Evolutionary conservation across 1,140 invertebrate species (phyloP), one percentile per base, ranked within the genome.

Genomic region (Yoshiicerus persimilis): DNA sequence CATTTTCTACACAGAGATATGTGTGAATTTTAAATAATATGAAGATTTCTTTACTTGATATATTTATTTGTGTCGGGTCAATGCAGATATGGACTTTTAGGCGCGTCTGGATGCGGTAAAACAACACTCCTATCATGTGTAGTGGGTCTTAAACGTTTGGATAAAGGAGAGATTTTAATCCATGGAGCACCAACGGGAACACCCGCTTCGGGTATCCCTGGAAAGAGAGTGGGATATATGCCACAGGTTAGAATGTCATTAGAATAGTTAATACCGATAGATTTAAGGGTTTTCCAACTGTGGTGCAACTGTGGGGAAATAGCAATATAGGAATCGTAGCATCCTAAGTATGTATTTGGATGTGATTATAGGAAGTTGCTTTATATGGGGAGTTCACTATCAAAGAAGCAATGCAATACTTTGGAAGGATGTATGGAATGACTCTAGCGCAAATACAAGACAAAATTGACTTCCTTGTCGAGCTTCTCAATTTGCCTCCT

Each of bases 381-480:
- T 93, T 99, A 8, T 98, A 97, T 91, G 95, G 96, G 5, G 97
- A 98, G 92, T 98, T 98, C 92, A 96, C 96, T 1, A 98, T 98
- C 86, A 93, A 95, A 56, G 97, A 99, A 92, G 98, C 97, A 0
- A 94, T 98, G 92, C 95, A 96, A 88, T 99, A 97, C 92, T 99
- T 98, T 92, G 97, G 97, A 4, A 96, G 96, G 94, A 95, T 98
- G 86, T 95, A 96, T 86, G 96, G 96, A 20, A 97, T 98, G 96
- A 93, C 93, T 0, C 95, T 94, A 0, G 91, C 93, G 8, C 94
- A 96, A 91, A 95, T 98, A 6, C 95, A 96, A 75, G 94, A 95
- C 38, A 94, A 96, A 92, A 94, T 97, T 85, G 94, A 96, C 88
- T 99, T 99, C 93, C 93, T 99, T 4, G 92, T 98, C 0, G 95